Base-by-base conservation (phyloP, 2,113 vertebrate genomes). In the Agapornis roseicollis region DNA sequence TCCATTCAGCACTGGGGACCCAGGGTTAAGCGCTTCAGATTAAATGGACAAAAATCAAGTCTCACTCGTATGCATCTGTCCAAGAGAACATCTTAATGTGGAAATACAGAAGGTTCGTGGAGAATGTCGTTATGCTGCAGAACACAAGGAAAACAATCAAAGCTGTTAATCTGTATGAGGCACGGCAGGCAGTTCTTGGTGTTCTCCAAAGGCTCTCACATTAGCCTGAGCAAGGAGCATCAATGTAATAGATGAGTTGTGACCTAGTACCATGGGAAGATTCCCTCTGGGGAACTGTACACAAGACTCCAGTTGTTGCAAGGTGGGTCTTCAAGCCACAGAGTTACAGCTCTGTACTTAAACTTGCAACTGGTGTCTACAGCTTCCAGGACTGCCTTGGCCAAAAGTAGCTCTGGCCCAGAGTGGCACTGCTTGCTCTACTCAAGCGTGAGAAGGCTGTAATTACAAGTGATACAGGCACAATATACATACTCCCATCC, bases 131-230 rank as follows among this genome's bases (percentile, higher is more conserved):
- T 85, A 44, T 6, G 52, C 68, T 90, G 90, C 81, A 88, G 70
- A 66, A 85, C 29, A 77, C 7, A 78, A 76, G n/a, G 80, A 81
- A 63, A 88, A 71, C 12, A 81, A 77, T 42, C 58, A 70, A 66
- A 79, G 52, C 39, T 95, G 80, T 74, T 33, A 37, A 52, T 33
- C 27, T 56, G 44, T 2, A 52, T 1, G 13, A 72, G n/a, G 47
- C 24, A 80, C 0, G 0, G 0, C 5, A 25, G n/a, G 41, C 47
- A 35, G 37, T 28, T 83, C 42, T 77, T 4, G 1, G 17, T 11
- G 35, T 7, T 50, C n/a, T 80, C 63, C 33, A 18, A 46, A 61
- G 20, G 24, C 41, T 47, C 27, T 6, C 24, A 20, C 3, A 2
- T 16, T 15, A n/a, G 19, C 17, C 23, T 17, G 13, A 1, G n/a